phyloP scores from a whole-genome alignment of 2,888 invertebrate species.

The Zygaena filipendulae region DNA sequence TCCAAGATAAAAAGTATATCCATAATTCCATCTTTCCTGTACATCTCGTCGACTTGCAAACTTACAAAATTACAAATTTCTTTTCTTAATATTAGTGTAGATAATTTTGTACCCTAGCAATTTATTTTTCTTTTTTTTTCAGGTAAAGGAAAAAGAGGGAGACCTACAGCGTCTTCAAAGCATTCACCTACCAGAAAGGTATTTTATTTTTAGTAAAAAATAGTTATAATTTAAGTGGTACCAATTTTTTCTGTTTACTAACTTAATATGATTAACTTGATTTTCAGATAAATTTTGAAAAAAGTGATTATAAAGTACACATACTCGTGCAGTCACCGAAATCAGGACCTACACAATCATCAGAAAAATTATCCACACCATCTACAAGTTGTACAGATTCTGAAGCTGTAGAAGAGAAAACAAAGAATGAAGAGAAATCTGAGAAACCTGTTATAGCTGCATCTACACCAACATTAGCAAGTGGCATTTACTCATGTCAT shows the following conservation, averaged over 20 bases:
- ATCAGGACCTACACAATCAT: conserved; percentile 24
- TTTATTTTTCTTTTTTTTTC: conserved; percentile 17
- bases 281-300: conserved; percentile 52
- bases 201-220: too few species aligned
- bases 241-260: too few species aligned
- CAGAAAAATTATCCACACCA: conserved; percentile 26
- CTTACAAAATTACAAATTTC: too few species aligned
- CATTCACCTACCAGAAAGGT: conserved; percentile 44
- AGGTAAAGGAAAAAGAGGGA: conserved; percentile 30
- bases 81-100: too few species aligned
- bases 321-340: conserved; percentile 71
- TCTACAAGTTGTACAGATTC: conserved; percentile 33
- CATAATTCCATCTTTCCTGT: too few species aligned
- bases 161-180: conserved; percentile 26
- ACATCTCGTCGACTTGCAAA: too few species aligned
- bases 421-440: conserved; percentile 17
- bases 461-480: conserved; percentile 30
- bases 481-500: conserved; percentile 68
- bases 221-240: too few species aligned
- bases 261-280: too few species aligned
- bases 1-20: too few species aligned
- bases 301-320: conserved; percentile 71
- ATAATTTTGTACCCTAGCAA: too few species aligned
- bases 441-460: conserved; percentile 20
- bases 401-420: conserved; percentile 21